Percentiles rank a stretch among this genome's conserved stretches.
Evolutionary conservation across 2,797 vertebrate species (phyloP).

Genomic region (Picus viridis): DNA sequence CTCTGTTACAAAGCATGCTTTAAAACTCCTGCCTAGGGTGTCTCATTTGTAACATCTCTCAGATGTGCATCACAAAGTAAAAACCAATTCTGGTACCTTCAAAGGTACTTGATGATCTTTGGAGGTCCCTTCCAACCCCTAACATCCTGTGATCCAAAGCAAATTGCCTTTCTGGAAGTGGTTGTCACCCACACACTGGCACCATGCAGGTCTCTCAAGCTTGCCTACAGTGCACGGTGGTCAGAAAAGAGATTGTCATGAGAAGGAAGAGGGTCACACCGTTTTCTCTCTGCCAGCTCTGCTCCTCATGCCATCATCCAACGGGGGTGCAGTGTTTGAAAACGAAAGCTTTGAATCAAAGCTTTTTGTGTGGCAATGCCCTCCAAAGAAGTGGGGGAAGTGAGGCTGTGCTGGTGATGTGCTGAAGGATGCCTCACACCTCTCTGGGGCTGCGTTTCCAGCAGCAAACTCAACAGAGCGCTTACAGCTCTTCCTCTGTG

Average conservation of each 20-base stretch:
- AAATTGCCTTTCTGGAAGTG: background rate
- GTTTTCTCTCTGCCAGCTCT: background rate
- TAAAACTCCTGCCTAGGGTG: background rate
- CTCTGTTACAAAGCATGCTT: background rate
- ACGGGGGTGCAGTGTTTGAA: background rate
- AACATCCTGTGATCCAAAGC: no score
- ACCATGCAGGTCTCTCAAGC: accelerated
- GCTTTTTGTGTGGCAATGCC: background rate
- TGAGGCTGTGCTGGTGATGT: background rate
- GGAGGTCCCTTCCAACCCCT: no score
- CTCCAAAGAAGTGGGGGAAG: background rate
- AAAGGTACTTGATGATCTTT: background rate
- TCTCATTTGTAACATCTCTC: background rate
- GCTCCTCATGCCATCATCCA: background rate
- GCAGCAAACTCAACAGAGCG: background rate
- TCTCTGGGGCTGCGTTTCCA: background rate
- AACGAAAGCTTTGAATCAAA: background rate
- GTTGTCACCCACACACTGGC: background rate
- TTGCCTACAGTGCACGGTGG: accelerated
- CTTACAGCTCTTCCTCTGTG: background rate
- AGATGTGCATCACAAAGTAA: background rate
- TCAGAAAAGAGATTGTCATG: background rate
- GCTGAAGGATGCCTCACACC: accelerated
- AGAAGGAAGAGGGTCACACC: background rate
- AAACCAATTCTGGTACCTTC: background rate